Evolutionary conservation across 2,888 invertebrate genomes (phyloP).

Genomic region (Lycophotia porphyrea): DNA sequence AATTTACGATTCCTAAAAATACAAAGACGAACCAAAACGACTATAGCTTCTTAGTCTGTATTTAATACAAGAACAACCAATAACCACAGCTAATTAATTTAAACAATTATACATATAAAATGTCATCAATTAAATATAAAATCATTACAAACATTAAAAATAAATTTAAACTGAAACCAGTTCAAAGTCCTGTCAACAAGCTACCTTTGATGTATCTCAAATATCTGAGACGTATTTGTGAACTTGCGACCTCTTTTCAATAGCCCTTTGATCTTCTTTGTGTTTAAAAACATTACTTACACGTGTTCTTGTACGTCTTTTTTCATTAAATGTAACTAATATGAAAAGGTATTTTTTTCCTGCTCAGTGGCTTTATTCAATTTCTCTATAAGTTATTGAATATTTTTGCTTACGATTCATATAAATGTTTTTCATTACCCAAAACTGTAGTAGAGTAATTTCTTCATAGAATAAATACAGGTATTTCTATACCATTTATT

Average conservation of each 20-base stretch:
- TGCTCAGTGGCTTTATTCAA: slow-evolving; percentile 39
- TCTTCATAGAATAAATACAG: not conserved
- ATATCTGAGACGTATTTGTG: slow-evolving; percentile 53
- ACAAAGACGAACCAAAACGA: not conserved
- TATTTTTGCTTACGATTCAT: slow-evolving; percentile 2
- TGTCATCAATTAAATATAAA: slow-evolving; percentile 7
- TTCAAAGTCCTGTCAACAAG: slow-evolving; percentile 50
- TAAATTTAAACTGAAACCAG: slow-evolving; percentile 12
- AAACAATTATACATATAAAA: not conserved
- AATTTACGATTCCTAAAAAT: not conserved
- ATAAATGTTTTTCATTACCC: not conserved
- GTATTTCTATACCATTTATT: not conserved
- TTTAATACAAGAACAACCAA: not conserved
- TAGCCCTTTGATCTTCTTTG: slow-evolving; percentile 69
- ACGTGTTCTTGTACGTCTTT: slow-evolving; percentile 28
- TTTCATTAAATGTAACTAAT: slow-evolving; percentile 50
- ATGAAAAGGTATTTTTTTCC: slow-evolving; percentile 35
- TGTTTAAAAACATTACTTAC: slow-evolving; percentile 47
- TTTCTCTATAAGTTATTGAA: slow-evolving; percentile 14
- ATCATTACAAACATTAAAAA: slow-evolving; percentile 4
- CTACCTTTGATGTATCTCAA: slow-evolving; percentile 71
- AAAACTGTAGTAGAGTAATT: slow-evolving; percentile 1
- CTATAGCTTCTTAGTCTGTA: not conserved
- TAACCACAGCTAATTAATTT: not conserved
- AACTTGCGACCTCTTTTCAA: slow-evolving; percentile 65